Conservation (phyloP, 2,113 vertebrate species). For the Athene cunicularia region DNA sequence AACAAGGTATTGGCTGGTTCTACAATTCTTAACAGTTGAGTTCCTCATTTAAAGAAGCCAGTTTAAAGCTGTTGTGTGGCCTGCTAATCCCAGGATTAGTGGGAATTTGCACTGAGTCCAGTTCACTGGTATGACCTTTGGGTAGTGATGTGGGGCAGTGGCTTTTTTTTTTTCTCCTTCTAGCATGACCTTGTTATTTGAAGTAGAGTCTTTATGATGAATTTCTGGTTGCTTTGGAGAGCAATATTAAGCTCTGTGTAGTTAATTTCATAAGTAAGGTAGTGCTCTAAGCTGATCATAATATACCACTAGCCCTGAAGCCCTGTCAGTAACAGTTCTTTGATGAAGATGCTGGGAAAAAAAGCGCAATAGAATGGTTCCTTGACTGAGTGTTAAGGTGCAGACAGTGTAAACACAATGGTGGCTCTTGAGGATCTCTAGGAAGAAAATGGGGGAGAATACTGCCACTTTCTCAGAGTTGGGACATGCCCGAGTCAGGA, state of each 20-base stretch:
- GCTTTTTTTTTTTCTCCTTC: neutral
- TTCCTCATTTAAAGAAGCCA: neutral
- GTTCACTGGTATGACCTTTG: neutral
- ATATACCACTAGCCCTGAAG: neutral
- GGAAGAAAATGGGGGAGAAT: neutral
- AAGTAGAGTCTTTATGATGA: neutral
- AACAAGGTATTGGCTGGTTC: neutral
- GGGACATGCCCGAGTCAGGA: neutral
- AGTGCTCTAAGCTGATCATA: neutral
- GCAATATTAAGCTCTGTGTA: neutral
- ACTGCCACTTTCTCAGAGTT: neutral
- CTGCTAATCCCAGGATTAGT: conserved; percentile 9
- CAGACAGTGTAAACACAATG: neutral
- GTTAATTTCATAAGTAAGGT: neutral
- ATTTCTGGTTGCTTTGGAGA: neutral
- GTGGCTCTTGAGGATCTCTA: neutral
- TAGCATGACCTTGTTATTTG: neutral
- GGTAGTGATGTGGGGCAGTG: neutral
- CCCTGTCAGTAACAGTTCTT: neutral
- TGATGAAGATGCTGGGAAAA: neutral
- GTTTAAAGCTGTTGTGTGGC: neutral
- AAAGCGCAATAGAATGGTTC: neutral
- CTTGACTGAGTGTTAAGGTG: neutral
- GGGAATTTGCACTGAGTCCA: neutral
- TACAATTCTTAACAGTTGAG: neutral